Conservation (phyloP, 2,888 invertebrate genomes). For the Dolichomitus sp. region DNA sequence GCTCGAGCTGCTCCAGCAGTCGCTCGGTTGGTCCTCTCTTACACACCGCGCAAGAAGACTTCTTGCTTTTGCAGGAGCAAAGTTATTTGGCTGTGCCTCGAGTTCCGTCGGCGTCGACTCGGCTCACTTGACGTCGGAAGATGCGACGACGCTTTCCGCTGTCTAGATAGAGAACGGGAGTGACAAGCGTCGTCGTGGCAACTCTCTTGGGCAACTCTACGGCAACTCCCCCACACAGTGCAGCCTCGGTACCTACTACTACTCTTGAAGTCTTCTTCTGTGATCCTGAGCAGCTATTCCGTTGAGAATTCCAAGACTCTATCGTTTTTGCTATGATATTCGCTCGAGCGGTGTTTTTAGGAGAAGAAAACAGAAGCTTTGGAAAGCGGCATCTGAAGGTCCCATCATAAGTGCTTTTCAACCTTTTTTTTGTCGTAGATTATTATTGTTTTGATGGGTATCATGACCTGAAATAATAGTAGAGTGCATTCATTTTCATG, state of each 20-base stretch:
- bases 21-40: neutral
- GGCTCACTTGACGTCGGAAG: conserved; percentile 43
- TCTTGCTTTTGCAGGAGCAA: conserved; percentile 50
- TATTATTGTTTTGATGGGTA: neutral
- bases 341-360: neutral
- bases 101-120: conserved; percentile 51
- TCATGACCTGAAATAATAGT: neutral
- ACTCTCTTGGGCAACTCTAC: conserved; percentile 52
- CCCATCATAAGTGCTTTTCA: conserved; percentile 6
- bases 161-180: conserved; percentile 41
- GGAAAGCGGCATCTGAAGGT: neutral
- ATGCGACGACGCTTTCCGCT: conserved; percentile 21
- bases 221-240: neutral
- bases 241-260: neutral
- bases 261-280: conserved; percentile 50
- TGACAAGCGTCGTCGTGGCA: conserved; percentile 52
- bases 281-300: conserved; percentile 56
- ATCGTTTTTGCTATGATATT: conserved; percentile 22
- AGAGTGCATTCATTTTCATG: neutral
- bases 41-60: conserved; percentile 26
- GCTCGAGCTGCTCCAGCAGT: conserved; percentile 5
- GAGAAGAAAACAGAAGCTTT: neutral
- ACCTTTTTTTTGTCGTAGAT: neutral
- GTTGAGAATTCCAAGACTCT: conserved; percentile 46
- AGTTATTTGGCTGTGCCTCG: conserved; percentile 62